Evolutionary conservation across 92 coral and sea anemone species (phyloP).

Genomic region (Desmophyllum pertusum): DNA sequence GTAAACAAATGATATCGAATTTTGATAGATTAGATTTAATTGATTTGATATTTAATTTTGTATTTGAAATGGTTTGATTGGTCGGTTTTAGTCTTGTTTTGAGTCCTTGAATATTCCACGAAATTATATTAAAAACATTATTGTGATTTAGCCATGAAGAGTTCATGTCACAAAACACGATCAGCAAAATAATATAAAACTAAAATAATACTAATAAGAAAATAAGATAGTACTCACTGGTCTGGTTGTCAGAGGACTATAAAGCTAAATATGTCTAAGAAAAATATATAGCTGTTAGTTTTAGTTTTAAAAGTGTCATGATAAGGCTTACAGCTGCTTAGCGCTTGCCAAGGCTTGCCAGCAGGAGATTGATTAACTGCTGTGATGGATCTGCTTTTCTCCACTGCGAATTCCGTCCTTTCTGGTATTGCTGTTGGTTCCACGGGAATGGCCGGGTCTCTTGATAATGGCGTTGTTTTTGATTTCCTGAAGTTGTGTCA

Average conservation of each 20-base stretch:
- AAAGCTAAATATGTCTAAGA: background rate
- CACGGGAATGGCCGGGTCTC: background rate
- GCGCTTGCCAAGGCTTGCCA: background rate
- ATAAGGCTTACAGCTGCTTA: background rate
- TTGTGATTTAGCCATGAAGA: background rate
- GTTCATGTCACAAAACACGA: background rate
- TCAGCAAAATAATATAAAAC: background rate
- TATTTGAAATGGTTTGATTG: background rate
- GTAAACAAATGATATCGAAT: background rate
- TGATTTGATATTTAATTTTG: background rate
- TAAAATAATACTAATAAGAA: background rate
- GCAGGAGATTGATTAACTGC: background rate
- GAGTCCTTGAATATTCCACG: background rate
- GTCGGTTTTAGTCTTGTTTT: background rate
- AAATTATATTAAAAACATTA: background rate
- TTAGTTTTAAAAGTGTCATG: background rate
- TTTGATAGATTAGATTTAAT: slow-evolving; percentile 1
- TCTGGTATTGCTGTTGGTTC: background rate
- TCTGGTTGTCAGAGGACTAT: too few relatives aligned
- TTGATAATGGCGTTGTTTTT: background rate
- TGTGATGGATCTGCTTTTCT: background rate
- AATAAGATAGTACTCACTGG: background rate
- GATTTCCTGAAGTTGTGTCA: background rate
- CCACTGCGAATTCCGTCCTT: background rate
- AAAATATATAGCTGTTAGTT: background rate